Percentiles rank a stretch among this genome's conserved stretches.
Conservation (phyloP, 2,888 invertebrate species). For the Beris chalybata region DNA sequence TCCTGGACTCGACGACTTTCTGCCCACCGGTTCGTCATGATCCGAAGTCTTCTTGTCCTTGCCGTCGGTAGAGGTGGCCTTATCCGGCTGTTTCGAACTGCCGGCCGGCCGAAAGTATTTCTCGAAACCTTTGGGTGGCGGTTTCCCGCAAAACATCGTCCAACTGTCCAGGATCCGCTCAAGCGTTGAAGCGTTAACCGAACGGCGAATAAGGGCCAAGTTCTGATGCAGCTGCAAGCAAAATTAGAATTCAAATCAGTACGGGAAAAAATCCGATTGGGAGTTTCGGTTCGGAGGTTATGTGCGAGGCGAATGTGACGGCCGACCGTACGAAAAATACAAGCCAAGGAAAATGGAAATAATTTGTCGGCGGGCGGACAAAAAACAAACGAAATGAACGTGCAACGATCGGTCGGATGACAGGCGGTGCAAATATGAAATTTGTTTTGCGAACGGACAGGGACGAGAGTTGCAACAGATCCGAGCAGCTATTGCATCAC, state of each 20-base stretch:
- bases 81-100: conserved; percentile 59
- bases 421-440: conserved; percentile 7
- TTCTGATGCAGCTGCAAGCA: conserved; percentile 52
- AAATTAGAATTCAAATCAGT: too few relatives aligned
- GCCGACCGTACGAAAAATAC: not conserved
- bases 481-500: conserved; percentile 40
- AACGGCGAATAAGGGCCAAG: conserved; percentile 50
- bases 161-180: conserved; percentile 66
- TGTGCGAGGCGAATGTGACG: not conserved
- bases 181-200: conserved; percentile 54
- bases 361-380: not conserved
- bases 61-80: conserved; percentile 45
- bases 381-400: conserved; percentile 6
- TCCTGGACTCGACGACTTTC: conserved; percentile 50
- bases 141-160: conserved; percentile 70
- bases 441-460: not conserved
- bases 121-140: conserved; percentile 92
- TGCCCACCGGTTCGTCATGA: conserved; percentile 45
- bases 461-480: not conserved
- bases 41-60: conserved; percentile 50
- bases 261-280: too few relatives aligned
- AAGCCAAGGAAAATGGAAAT: not conserved
- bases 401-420: not conserved
- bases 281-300: too few relatives aligned
- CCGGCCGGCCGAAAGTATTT: conserved; percentile 78